A percentile compares a stretch with the other conserved stretches of the same genome.
phyloP scores from a whole-genome alignment of 1,140 invertebrate genomes.

The Homarus americanus region DNA sequence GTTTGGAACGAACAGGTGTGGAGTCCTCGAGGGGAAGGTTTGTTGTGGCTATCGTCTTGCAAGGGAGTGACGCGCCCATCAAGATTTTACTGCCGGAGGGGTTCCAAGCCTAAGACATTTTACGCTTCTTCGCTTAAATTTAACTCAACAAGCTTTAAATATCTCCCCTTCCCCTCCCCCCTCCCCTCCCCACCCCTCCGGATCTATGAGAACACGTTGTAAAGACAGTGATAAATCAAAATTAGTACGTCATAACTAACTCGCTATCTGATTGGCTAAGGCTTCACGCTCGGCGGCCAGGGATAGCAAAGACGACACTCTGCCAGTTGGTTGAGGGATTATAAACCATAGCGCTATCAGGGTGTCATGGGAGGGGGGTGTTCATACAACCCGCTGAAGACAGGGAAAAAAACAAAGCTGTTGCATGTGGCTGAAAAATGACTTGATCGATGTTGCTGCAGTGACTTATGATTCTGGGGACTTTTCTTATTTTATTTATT shows the following conservation, averaged over 20 bases:
- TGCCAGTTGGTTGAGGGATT: not conserved
- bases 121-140: not conserved
- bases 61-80: not conserved
- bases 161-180: not conserved
- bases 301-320: not conserved
- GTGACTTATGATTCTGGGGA: too few relatives aligned
- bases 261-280: not conserved
- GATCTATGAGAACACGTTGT: not conserved
- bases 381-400: too few relatives aligned
- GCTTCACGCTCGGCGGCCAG: not conserved
- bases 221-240: not conserved
- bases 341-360: not conserved
- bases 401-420: too few relatives aligned
- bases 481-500: too few relatives aligned
- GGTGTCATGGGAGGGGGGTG: too few relatives aligned
- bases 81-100: not conserved
- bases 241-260: conserved; percentile 14
- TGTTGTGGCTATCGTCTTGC: not conserved
- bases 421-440: too few relatives aligned
- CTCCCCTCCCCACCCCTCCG: not conserved
- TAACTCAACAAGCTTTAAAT: not conserved
- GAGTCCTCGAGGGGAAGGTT: not conserved
- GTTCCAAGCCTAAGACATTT: not conserved
- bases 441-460: too few relatives aligned
- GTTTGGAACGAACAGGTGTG: not conserved